phyloP scores from a whole-genome alignment of 2,888 invertebrate species.

The Athalia cordata region DNA sequence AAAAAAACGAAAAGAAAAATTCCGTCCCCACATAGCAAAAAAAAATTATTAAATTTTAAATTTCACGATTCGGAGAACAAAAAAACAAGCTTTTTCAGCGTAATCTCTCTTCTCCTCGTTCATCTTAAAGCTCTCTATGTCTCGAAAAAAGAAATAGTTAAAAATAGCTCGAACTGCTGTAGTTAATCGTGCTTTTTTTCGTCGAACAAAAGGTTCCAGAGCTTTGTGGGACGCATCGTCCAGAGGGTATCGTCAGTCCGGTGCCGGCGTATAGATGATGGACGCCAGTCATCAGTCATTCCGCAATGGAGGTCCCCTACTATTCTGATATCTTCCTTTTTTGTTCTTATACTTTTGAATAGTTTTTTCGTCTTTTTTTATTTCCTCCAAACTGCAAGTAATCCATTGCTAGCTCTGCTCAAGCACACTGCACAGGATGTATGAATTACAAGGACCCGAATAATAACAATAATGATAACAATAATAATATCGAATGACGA shows the following conservation, averaged over 20 bases:
- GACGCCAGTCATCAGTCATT: slow-evolving; percentile 35
- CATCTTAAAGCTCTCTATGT: too few species aligned
- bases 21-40: background rate
- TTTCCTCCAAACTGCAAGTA: background rate
- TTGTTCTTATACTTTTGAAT: background rate
- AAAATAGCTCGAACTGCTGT: slow-evolving; percentile 4
- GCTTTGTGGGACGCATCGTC: slow-evolving; percentile 34
- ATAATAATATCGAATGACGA: too few species aligned
- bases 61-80: too few species aligned
- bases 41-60: background rate
- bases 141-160: background rate
- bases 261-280: background rate
- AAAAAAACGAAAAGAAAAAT: background rate
- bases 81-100: too few species aligned
- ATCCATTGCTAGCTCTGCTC: background rate
- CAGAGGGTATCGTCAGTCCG: slow-evolving; percentile 30
- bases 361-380: background rate
- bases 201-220: slow-evolving; percentile 8
- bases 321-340: background rate
- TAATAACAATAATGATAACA: too few species aligned
- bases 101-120: too few species aligned
- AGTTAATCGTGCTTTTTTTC: slow-evolving; percentile 7
- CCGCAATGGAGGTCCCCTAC: background rate
- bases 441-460: too few species aligned
- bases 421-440: too few species aligned